Conservation (phyloP, 2,888 invertebrate species). For the Hirtodrosophila alboralis region DNA sequence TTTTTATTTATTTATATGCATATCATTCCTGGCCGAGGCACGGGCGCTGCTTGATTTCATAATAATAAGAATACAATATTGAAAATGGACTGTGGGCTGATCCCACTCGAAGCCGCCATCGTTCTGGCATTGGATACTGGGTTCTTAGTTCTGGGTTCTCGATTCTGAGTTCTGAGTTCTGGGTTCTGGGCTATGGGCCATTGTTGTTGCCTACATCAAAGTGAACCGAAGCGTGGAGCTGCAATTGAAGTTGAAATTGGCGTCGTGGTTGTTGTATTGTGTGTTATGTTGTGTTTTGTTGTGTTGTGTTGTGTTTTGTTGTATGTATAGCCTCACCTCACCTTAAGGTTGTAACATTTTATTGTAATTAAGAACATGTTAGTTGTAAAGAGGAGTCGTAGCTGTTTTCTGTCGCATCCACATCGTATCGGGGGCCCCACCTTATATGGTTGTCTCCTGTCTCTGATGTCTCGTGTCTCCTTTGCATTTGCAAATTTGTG, state of each 20-base stretch:
- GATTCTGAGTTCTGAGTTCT: slow-evolving; percentile 1
- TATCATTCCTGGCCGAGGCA: slow-evolving; percentile 47
- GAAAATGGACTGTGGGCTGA: slow-evolving; percentile 53
- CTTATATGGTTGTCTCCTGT: slow-evolving; percentile 64
- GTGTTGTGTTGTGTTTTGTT: slow-evolving; percentile 40
- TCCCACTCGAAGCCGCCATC: slow-evolving; percentile 47
- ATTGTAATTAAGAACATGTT: slow-evolving; percentile 77
- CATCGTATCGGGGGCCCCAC: slow-evolving; percentile 55
- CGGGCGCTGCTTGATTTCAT: slow-evolving; percentile 63
- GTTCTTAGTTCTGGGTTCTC: neutral
- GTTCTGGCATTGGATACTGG: slow-evolving; percentile 9
- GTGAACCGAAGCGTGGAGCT: slow-evolving; percentile 65
- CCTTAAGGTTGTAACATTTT: slow-evolving; percentile 73
- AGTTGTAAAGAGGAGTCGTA: slow-evolving; percentile 73
- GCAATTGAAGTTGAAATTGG: slow-evolving; percentile 56
- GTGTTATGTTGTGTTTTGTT: no score
- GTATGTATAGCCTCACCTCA: slow-evolving; percentile 66
- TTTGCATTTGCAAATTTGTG: slow-evolving; percentile 72
- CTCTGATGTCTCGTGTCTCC: slow-evolving; percentile 54
- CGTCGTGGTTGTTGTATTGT: slow-evolving; percentile 50
- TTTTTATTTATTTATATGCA: slow-evolving; percentile 76
- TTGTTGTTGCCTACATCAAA: slow-evolving; percentile 66
- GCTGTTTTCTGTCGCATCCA: slow-evolving; percentile 50
- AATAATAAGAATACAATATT: slow-evolving; percentile 60
- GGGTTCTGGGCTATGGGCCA: slow-evolving; percentile 29